These are phyloP conservation scores for Festucalex cinctus DNA, from an alignment of 2,113 vertebrate genomes.

Conservation along the genomic window DNA sequence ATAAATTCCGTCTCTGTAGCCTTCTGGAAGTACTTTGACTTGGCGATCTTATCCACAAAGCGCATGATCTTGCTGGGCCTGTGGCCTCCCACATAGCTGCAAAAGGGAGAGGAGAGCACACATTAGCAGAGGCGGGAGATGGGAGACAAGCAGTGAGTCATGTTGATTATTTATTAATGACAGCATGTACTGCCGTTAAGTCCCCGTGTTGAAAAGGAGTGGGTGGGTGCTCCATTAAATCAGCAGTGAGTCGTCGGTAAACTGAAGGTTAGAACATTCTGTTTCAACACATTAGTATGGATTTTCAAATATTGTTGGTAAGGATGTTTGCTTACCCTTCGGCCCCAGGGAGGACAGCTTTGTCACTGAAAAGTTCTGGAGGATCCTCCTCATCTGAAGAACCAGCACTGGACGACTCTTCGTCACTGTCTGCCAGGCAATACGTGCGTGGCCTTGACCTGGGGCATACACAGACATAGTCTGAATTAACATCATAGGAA, in stretches of 20 bases:
- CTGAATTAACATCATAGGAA: not conserved
- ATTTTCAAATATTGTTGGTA: not conserved
- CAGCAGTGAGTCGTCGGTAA: slow-evolving; percentile 24
- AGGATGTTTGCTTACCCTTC: slow-evolving; percentile 81
- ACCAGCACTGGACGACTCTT: slow-evolving; percentile 96
- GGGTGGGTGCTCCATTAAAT: slow-evolving; percentile 41
- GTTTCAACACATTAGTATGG: slow-evolving; percentile 16
- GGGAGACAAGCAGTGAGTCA: slow-evolving; percentile 47
- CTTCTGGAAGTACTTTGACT: slow-evolving; percentile 99
- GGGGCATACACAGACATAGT: slow-evolving; percentile 32
- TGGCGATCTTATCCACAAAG: slow-evolving; percentile 98
- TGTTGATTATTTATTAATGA: slow-evolving; percentile 67
- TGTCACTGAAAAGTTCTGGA: slow-evolving; percentile 81
- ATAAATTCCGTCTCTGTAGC: slow-evolving; percentile 98
- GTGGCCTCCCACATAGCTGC: slow-evolving; percentile 86
- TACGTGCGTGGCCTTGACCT: slow-evolving; percentile 85
- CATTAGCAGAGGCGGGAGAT: slow-evolving; percentile 17
- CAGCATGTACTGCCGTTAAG: slow-evolving; percentile 48
- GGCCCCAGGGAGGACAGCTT: slow-evolving; percentile 74
- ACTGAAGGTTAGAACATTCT: slow-evolving; percentile 27
- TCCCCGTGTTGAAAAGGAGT: slow-evolving; percentile 29
- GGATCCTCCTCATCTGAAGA: slow-evolving; percentile 95
- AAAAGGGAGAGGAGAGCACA: slow-evolving; percentile 10
- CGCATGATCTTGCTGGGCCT: slow-evolving; percentile 98
- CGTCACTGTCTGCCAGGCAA: slow-evolving; percentile 95